Evolutionary conservation across 2,888 invertebrate genomes (phyloP).

Genomic region (Apocheima hispidaria): DNA sequence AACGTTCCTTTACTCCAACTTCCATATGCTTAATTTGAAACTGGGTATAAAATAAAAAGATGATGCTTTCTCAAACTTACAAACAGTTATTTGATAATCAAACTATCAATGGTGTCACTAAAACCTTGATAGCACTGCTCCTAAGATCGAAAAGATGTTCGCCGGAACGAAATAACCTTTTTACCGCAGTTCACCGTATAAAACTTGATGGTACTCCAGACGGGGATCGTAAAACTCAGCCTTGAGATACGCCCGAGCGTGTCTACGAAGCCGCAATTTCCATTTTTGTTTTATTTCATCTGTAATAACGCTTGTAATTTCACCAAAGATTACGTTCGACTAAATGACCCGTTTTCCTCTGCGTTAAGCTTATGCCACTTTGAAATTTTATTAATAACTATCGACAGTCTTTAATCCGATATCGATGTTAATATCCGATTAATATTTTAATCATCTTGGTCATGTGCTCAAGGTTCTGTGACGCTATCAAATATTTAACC

Average conservation of each 20-base stretch:
- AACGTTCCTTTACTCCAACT: neutral
- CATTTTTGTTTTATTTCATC: constrained; percentile 40
- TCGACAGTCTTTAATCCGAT: neutral
- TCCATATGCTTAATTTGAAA: neutral
- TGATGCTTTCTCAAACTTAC: neutral
- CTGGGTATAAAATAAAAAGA: neutral
- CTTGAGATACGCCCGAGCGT: constrained; percentile 43
- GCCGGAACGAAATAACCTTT: constrained; percentile 40
- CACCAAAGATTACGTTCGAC: constrained; percentile 29
- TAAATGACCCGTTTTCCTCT: constrained; percentile 17
- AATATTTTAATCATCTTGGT: neutral
- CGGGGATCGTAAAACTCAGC: constrained; percentile 47
- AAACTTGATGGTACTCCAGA: constrained; percentile 45
- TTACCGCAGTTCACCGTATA: constrained; percentile 45
- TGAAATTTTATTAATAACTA: too few relatives aligned
- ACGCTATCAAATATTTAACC: constrained; percentile 4
- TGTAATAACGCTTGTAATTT: constrained; percentile 33
- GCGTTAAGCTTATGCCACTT: too few relatives aligned
- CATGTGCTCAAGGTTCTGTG: neutral
- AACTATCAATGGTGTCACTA: constrained; percentile 16
- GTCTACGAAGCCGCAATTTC: constrained; percentile 39
- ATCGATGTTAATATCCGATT: too few relatives aligned
- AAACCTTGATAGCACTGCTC: constrained; percentile 19
- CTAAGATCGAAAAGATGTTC: constrained; percentile 33
- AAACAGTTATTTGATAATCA: constrained; percentile 17